Base-by-base conservation (phyloP, 2,888 invertebrate species). In the Anorthoa munda region DNA sequence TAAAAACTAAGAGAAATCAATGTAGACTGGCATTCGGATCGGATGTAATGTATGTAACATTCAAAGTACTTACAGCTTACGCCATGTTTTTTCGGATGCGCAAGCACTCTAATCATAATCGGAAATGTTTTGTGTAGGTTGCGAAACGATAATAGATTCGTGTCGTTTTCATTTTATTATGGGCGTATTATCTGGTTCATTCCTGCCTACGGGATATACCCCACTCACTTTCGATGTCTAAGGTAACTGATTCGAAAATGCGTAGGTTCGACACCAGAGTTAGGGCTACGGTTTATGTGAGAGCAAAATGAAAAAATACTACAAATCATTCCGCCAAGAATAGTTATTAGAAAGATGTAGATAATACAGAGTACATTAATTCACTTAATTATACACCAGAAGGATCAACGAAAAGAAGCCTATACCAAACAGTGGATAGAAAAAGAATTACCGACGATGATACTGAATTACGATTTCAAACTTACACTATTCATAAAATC, bases 91-190 rank as follows among this genome's bases (percentile, higher is more conserved):
- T 58, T 66, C 56, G 60, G 60, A 66, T 72, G 50, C 13, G 15
- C 68, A 39, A 64, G 15, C n/a, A 53, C 31, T 67, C 7, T 63
- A 70, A 71, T 67, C 55, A 45, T 51, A 60, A 77, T 72, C 67
- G 72, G 72, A 81, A 81, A 81, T 63, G 70, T 71, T 65, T 60
- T 71, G 81, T 69, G 82, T 82, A 51, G 79, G 81, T 75, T 71
- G 68, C 56, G 58, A 71, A 71, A 79, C 66, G 46, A 78, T 81
- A 75, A 75, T 81, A 75, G 70, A 79, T 82, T 82, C 23, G 55
- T 59, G 67, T n/a, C 23, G 70, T 68, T 81, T 75, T 71, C 66
- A 50, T 81, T 79, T 51, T 66, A 79, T 71, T 71, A 74, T 82
- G 82, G 82, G 75, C 68, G 79, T 82, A 55, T 61, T 31, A 75